phyloP scores from a whole-genome alignment of 2,888 invertebrate species.

The Acronicta alni region DNA sequence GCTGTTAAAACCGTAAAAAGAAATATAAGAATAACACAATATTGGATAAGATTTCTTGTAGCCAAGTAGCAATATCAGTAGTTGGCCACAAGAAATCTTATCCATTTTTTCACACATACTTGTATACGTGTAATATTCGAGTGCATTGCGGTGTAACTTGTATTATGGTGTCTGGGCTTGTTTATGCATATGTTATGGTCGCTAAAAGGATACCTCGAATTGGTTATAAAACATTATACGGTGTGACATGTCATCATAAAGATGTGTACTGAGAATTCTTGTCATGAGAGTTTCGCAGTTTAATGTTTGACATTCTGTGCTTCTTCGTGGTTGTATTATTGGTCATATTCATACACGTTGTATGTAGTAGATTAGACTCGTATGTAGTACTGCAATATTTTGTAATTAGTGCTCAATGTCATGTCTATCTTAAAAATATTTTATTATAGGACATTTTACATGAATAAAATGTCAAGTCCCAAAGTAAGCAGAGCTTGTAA shows the following conservation, averaged over 20 bases:
- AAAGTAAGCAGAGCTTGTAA: no score
- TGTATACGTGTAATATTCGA: conserved; percentile 54
- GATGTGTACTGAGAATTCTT: conserved; percentile 25
- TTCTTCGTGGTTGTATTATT: neutral
- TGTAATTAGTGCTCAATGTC: no score
- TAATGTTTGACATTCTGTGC: neutral
- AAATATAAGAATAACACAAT: no score
- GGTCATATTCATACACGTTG: neutral
- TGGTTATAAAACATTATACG: conserved; percentile 54
- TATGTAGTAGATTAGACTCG: no score
- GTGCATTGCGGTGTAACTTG: conserved; percentile 68
- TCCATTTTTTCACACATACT: conserved; percentile 47
- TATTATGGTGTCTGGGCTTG: conserved; percentile 58
- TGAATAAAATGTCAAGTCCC: no score
- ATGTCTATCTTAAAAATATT: no score
- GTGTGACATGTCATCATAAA: conserved; percentile 45
- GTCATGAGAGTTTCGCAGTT: neutral
- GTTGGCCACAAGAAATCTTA: conserved; percentile 36
- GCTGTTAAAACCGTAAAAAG: no score
- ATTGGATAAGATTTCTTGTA: no score
- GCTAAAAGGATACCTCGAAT: conserved; percentile 55
- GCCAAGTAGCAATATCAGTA: no score
- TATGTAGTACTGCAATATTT: no score
- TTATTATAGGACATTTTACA: no score
- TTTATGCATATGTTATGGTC: conserved; percentile 59